Percentiles rank a stretch among this genome's conserved stretches.
Evolutionary conservation across 2,888 invertebrate genomes (phyloP).

Genomic region (Microctonus aethiopoides): DNA sequence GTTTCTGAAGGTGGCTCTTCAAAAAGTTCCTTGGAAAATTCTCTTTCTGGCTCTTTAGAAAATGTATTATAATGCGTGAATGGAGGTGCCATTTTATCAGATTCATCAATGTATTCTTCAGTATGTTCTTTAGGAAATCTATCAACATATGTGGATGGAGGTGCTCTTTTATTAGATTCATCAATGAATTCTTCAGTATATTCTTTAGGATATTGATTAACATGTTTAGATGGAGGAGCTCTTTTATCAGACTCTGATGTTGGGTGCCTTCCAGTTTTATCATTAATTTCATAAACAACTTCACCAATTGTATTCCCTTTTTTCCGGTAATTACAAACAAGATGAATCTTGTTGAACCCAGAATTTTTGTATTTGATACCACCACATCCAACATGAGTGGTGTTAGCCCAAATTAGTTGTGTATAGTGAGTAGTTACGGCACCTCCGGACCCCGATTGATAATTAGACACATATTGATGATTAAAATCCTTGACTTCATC

Average conservation of each 20-base stretch:
- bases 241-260: background rate
- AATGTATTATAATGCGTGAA: too few relatives aligned
- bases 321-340: constrained; percentile 63
- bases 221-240: too few relatives aligned
- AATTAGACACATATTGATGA: constrained; percentile 25
- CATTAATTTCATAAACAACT: constrained; percentile 49
- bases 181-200: too few relatives aligned
- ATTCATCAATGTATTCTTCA: too few relatives aligned
- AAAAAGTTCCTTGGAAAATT: too few relatives aligned
- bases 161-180: too few relatives aligned
- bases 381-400: constrained; percentile 45
- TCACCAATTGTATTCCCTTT: background rate
- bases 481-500: constrained; percentile 59
- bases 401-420: constrained; percentile 69
- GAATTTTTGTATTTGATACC: background rate
- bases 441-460: background rate
- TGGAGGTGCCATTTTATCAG: too few relatives aligned
- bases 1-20: too few relatives aligned
- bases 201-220: too few relatives aligned
- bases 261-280: background rate
- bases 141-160: too few relatives aligned
- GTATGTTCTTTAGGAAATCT: too few relatives aligned
- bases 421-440: constrained; percentile 62
- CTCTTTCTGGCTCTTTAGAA: too few relatives aligned
- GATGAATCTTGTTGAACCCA: constrained; percentile 42